Evolutionary conservation across 2,113 vertebrate species (phyloP).

Genomic region (Laticauda laticaudata): DNA sequence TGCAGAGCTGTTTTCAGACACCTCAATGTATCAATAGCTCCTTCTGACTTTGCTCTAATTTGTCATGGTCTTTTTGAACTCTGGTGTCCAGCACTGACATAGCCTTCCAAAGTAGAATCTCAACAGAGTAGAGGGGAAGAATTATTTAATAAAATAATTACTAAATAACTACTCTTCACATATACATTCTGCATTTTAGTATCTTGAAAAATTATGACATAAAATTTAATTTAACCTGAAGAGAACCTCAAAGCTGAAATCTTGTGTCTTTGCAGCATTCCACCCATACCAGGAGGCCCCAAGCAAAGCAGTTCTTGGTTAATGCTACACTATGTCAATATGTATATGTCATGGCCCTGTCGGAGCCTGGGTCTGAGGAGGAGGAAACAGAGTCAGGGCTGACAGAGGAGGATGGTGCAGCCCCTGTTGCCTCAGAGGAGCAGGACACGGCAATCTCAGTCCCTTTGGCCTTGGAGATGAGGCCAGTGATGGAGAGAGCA

Average conservation of each 20-base stretch:
- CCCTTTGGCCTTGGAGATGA: too few relatives aligned
- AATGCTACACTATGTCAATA: background rate
- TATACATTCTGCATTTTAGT: background rate
- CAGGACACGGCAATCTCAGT: too few relatives aligned
- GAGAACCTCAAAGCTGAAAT: background rate
- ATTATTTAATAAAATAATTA: background rate
- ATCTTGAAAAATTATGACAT: background rate
- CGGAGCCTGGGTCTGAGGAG: too few relatives aligned
- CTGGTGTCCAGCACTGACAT: background rate
- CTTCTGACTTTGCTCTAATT: background rate
- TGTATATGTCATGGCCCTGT: background rate
- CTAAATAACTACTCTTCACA: background rate
- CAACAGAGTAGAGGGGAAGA: background rate
- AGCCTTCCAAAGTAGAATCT: background rate
- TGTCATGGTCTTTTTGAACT: background rate
- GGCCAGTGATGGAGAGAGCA: too few relatives aligned
- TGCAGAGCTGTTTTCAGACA: background rate
- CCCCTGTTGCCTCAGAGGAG: too few relatives aligned
- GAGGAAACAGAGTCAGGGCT: too few relatives aligned
- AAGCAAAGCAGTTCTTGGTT: background rate
- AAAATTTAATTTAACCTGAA: background rate
- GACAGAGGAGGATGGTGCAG: too few relatives aligned
- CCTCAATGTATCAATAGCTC: background rate
- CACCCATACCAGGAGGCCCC: background rate
- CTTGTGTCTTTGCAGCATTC: background rate